phyloP scores from a whole-genome alignment of 2,888 invertebrate genomes.

The Spilarctia lutea region DNA sequence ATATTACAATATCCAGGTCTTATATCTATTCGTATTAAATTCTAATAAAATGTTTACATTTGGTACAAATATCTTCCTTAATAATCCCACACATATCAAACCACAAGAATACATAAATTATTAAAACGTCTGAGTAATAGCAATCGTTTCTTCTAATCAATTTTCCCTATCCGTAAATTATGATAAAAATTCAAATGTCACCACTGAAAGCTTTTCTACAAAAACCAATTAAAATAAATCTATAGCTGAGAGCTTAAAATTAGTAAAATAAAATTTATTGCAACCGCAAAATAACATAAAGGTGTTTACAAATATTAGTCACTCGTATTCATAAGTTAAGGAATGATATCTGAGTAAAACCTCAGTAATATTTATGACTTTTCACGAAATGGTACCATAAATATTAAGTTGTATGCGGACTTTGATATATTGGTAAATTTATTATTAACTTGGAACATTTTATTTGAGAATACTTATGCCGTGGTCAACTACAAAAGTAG shows the following conservation, averaged over 20 bases:
- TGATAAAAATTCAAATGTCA: slow-evolving; percentile 48
- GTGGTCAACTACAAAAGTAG: slow-evolving; percentile 41
- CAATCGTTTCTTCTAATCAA: slow-evolving; percentile 39
- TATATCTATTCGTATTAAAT: not conserved
- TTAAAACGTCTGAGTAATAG: slow-evolving; percentile 13
- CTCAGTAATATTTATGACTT: slow-evolving; percentile 52
- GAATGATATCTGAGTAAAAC: slow-evolving; percentile 42
- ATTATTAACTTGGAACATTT: slow-evolving; percentile 50
- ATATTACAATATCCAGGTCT: too few relatives aligned
- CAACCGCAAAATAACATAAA: slow-evolving; percentile 54
- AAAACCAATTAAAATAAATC: slow-evolving; percentile 55
- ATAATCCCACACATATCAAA: not conserved
- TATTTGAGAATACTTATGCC: slow-evolving; percentile 54
- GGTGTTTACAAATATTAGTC: slow-evolving; percentile 56
- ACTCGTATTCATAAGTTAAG: slow-evolving; percentile 40
- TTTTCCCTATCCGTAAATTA: slow-evolving; percentile 54
- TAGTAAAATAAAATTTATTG: slow-evolving; percentile 62
- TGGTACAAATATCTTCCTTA: not conserved
- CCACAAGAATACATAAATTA: not conserved
- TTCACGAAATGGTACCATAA: slow-evolving; percentile 50
- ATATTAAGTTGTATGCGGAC: slow-evolving; percentile 47
- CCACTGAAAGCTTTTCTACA: slow-evolving; percentile 52
- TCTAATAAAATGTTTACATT: not conserved
- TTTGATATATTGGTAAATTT: slow-evolving; percentile 53
- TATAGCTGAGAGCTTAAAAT: slow-evolving; percentile 30